Base-by-base conservation (phyloP, 2,113 vertebrate genomes). In the Glaucidium brasilianum region DNA sequence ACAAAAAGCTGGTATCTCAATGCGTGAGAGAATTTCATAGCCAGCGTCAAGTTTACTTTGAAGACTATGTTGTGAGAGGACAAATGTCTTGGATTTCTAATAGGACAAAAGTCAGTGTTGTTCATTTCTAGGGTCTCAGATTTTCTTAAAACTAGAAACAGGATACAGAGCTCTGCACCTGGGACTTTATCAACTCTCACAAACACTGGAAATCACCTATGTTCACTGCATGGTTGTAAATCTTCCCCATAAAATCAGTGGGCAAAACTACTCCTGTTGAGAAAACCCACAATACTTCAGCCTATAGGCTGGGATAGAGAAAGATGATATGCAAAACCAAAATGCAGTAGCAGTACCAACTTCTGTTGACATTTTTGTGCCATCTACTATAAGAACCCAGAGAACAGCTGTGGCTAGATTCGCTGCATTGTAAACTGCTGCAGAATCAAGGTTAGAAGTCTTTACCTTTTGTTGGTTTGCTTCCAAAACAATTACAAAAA, bases 11-110 rank as follows among this genome's bases (percentile, higher is more conserved):
- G 77, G 58, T 92, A 85, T 64, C 78, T 90, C 74, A 90, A 18
- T 52, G 55, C 23, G 0, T 94, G 88, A 95, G 83, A 95, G 74
- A 89, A 88, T 94, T 90, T 86, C 84, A 95, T 47, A 85, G 80
- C 79, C 90, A 90, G 95, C 84, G 86, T 96, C 95, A 97, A 96
- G 97, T 97, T 92, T 94, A 90, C 88, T 97, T 95, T 93, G 87
- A 91, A 89, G 72, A 90, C 35, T 52, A 26, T 29, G 63, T 35
- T 64, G 60, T 50, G 50, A 93, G 32, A 21, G 62, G 50, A 81
- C 37, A 95, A 94, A 81, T 4, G 2, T 30, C 80, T 91, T 74
- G 59, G 68, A 35, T 74, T 72, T 92, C 92, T 75, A 95, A 62
- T 3, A 35, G 50, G 56, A 94, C 50, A 81, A 62, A 90, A 95